Percentiles rank a stretch among this genome's conserved stretches.
Evolutionary conservation across 2,888 invertebrate genomes (phyloP).

Genomic region (Dorcus hopei): DNA sequence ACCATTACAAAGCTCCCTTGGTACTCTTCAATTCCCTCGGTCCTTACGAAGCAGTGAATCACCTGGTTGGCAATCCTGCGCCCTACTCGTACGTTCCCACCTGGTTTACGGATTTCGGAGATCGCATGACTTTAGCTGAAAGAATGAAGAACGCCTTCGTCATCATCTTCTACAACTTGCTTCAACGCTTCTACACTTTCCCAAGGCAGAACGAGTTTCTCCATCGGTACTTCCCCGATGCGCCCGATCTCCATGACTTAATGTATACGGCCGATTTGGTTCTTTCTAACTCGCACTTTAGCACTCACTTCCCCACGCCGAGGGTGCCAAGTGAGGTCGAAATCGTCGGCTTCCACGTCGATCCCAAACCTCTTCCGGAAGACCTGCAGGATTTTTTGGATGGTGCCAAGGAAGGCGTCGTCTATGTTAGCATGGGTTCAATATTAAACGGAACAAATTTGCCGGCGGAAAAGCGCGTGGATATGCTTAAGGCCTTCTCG

Average conservation of each 20-base stretch:
- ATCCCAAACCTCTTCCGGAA: slow-evolving; percentile 31
- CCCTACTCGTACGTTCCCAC: slow-evolving; percentile 54
- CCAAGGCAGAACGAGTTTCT: slow-evolving; percentile 19
- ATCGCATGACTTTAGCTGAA: slow-evolving; percentile 54
- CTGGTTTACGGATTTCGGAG: slow-evolving; percentile 44
- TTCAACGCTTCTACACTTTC: slow-evolving; percentile 19
- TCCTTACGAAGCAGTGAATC: slow-evolving; percentile 49
- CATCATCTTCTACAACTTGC: slow-evolving; percentile 19
- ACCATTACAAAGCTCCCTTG: slow-evolving; percentile 42
- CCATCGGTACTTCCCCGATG: slow-evolving; percentile 24
- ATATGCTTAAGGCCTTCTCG: slow-evolving; percentile 57
- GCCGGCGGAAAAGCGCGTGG: slow-evolving; percentile 50
- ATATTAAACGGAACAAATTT: slow-evolving; percentile 57
- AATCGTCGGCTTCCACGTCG: slow-evolving; percentile 55
- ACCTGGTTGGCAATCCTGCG: slow-evolving; percentile 50
- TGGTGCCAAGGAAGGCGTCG: slow-evolving; percentile 53
- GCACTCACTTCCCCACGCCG: slow-evolving; percentile 52
- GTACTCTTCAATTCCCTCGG: slow-evolving; percentile 49
- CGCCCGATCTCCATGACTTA: slow-evolving; percentile 24
- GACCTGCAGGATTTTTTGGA: slow-evolving; percentile 55
- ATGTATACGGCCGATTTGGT: slow-evolving; percentile 37
- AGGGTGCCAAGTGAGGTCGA: slow-evolving; percentile 57
- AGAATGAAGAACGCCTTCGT: slow-evolving; percentile 53
- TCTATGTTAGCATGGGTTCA: slow-evolving; percentile 61
- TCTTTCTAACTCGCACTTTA: slow-evolving; percentile 48